A percentile compares a stretch with the other conserved stretches of the same genome.
Evolutionary conservation across 2,113 vertebrate genomes (phyloP).

Genomic region (Arizona elegans): DNA sequence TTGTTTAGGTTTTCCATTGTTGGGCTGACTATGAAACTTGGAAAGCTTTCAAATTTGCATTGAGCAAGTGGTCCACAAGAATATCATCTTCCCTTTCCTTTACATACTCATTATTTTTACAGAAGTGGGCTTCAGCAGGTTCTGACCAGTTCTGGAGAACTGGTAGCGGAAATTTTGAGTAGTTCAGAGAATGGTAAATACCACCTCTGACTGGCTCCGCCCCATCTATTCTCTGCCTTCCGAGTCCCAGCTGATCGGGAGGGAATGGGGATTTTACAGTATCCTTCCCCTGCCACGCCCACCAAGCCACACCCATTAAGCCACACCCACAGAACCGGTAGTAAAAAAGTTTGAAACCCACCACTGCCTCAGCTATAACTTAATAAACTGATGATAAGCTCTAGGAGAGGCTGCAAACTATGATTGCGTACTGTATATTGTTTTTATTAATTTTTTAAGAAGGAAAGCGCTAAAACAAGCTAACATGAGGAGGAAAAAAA

Average conservation of each 20-base stretch:
- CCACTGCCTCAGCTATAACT: neutral
- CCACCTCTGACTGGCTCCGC: too few relatives aligned
- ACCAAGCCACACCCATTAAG: too few relatives aligned
- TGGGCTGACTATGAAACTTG: neutral
- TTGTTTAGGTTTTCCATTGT: neutral
- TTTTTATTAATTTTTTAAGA: neutral
- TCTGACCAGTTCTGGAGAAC: too few relatives aligned
- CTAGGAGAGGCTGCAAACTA: neutral
- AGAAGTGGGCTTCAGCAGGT: too few relatives aligned
- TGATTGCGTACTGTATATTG: neutral
- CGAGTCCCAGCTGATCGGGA: too few relatives aligned
- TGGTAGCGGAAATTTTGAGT: too few relatives aligned
- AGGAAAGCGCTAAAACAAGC: neutral
- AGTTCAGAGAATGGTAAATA: too few relatives aligned
- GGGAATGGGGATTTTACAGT: too few relatives aligned
- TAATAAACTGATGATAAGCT: neutral
- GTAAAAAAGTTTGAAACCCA: too few relatives aligned
- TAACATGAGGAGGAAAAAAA: neutral
- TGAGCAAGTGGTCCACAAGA: neutral
- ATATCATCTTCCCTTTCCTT: neutral
- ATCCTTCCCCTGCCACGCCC: too few relatives aligned
- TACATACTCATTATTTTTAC: neutral
- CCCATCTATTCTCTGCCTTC: too few relatives aligned
- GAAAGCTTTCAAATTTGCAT: conserved; percentile 1
- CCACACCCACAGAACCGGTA: too few relatives aligned